Evolutionary conservation across 1,140 invertebrate species (phyloP).

Genomic region (Artemia franciscana): DNA sequence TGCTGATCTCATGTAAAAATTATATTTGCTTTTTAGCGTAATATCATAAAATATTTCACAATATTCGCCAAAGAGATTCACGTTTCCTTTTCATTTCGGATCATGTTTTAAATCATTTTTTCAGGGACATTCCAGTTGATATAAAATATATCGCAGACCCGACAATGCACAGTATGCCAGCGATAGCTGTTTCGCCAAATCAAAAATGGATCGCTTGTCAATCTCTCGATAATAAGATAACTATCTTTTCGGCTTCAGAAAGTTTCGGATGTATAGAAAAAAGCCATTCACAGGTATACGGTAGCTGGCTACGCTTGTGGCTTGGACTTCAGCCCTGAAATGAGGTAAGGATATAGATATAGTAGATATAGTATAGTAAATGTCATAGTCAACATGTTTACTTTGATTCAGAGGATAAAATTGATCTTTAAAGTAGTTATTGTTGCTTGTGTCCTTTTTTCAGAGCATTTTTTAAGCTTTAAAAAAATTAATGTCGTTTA

Average conservation of each 20-base stretch:
- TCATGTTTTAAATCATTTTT: constrained; percentile 16
- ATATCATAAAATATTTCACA: too few relatives aligned
- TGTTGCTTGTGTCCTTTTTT: too few relatives aligned
- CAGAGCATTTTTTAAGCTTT: too few relatives aligned
- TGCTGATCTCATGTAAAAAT: neutral
- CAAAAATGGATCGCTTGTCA: constrained; percentile 98
- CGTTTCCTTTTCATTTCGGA: constrained; percentile 5
- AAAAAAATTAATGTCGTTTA: too few relatives aligned
- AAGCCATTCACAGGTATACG: constrained; percentile 96
- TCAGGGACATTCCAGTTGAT: constrained; percentile 92
- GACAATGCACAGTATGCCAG: constrained; percentile 96
- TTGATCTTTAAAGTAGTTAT: too few relatives aligned
- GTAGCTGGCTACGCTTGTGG: constrained; percentile 95
- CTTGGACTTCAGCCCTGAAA: constrained; percentile 93
- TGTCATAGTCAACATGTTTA: too few relatives aligned
- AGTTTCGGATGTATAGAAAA: constrained; percentile 92
- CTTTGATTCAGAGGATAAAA: too few relatives aligned
- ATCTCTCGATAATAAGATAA: constrained; percentile 97
- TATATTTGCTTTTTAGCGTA: too few relatives aligned
- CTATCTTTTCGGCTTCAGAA: constrained; percentile 91
- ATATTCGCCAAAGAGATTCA: too few relatives aligned
- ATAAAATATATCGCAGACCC: constrained; percentile 99
- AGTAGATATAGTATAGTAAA: too few relatives aligned
- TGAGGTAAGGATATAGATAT: constrained; percentile 57
- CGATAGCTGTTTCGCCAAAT: constrained; percentile 80